A percentile compares a stretch with the other conserved stretches of the same genome.
Conservation (phyloP, 2,888 invertebrate genomes). For the Alsophila aescularia region DNA sequence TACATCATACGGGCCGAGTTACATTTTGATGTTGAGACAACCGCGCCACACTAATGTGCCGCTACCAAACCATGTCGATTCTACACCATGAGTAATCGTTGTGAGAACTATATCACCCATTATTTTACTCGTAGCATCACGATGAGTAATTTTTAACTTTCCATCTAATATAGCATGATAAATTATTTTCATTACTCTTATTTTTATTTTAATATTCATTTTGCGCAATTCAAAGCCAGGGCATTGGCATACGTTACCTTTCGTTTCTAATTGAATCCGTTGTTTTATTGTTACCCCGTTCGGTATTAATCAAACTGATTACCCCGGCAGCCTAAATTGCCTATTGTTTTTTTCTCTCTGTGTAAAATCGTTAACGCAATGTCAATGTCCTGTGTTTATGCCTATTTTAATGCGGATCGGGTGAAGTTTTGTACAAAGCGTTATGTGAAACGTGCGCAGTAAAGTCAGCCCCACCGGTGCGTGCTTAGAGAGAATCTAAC, state of each 20-base stretch:
- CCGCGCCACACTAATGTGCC: constrained; percentile 63
- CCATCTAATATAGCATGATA: constrained; percentile 83
- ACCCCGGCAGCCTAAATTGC: constrained; percentile 80
- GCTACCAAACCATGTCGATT: constrained; percentile 71
- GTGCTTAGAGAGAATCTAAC: constrained; percentile 76
- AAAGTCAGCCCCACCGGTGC: constrained; percentile 50
- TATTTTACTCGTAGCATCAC: constrained; percentile 65
- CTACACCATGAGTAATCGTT: constrained; percentile 73
- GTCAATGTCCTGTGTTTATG: constrained; percentile 89
- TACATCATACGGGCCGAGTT: constrained; percentile 71
- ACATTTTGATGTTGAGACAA: constrained; percentile 80
- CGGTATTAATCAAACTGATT: constrained; percentile 84
- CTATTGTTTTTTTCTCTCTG: constrained; percentile 79
- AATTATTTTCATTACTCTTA: constrained; percentile 81
- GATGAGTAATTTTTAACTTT: constrained; percentile 77
- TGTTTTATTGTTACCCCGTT: constrained; percentile 80
- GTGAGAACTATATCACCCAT: constrained; percentile 78
- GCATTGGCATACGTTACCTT: constrained; percentile 92
- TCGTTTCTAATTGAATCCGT: constrained; percentile 81
- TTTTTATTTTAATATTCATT: constrained; percentile 78
- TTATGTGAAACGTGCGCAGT: constrained; percentile 44
- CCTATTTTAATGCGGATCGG: constrained; percentile 69
- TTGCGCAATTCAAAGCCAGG: constrained; percentile 90
- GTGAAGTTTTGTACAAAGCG: constrained; percentile 49
- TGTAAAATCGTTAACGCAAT: constrained; percentile 79